These are phyloP conservation scores for Pollenia amentaria DNA, from an alignment of 2,888 invertebrate genomes.

Conservation along the genomic window DNA sequence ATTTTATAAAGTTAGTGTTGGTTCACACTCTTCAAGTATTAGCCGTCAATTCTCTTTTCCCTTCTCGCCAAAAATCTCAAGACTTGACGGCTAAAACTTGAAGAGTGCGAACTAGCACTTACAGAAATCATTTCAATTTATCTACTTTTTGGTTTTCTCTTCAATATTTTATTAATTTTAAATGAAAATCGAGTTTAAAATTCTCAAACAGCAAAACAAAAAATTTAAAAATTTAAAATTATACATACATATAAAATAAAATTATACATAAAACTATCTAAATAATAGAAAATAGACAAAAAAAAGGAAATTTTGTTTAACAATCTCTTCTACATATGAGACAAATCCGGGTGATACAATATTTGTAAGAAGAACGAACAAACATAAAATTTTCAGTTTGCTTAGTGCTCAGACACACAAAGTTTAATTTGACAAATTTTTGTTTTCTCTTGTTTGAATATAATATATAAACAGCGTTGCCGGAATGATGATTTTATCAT, in stretches of 20 bases:
- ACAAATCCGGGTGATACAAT: slow-evolving; percentile 22
- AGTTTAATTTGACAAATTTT: too few species aligned
- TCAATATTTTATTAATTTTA: slow-evolving; percentile 24
- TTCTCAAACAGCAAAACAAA: slow-evolving; percentile 44
- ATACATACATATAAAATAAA: not conserved
- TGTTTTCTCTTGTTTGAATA: too few species aligned
- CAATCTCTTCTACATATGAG: slow-evolving; percentile 12
- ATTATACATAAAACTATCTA: slow-evolving; percentile 51
- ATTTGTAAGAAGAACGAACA: not conserved
- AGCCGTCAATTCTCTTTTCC: too few species aligned
- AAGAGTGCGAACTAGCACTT: too few species aligned
- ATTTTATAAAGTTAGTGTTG: slow-evolving; percentile 55
- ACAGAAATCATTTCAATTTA: slow-evolving; percentile 58
- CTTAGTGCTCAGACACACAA: too few species aligned
- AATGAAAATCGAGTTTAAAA: slow-evolving; percentile 53
- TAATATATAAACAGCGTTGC: too few species aligned
- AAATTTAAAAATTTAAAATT: not conserved
- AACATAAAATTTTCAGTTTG: too few species aligned
- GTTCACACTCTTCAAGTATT: too few species aligned
- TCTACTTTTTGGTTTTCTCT: not conserved
- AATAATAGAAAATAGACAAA: slow-evolving; percentile 22
- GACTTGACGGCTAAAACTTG: too few species aligned
- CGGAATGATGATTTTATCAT: too few species aligned
- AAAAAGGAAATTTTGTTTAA: slow-evolving; percentile 41
- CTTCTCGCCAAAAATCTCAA: too few species aligned